Conservation (phyloP, 2,113 vertebrate genomes). For the Hippoglossus stenolepis region DNA sequence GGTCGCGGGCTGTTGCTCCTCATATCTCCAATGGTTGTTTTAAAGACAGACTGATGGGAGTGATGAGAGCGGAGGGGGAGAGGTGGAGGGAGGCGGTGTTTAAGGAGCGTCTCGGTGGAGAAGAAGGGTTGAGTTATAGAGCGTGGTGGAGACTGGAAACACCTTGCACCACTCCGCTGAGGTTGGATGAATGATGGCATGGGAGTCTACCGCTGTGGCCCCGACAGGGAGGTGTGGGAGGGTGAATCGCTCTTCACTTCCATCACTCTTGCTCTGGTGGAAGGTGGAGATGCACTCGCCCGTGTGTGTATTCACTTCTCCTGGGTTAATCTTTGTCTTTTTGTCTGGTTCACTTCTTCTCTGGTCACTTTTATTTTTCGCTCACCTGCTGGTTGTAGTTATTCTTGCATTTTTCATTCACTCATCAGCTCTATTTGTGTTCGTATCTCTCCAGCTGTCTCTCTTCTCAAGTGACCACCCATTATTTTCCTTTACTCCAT, state of each 20-base stretch:
- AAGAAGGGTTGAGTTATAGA: slow-evolving; percentile 69
- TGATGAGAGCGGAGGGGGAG: slow-evolving; percentile 39
- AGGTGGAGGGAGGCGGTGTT: slow-evolving; percentile 45
- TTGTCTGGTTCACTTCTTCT: slow-evolving; percentile 6
- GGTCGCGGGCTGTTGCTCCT: slow-evolving; percentile 48
- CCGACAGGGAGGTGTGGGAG: slow-evolving; percentile 35
- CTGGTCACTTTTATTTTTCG: not conserved
- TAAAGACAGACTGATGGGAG: slow-evolving; percentile 68
- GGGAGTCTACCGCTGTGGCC: slow-evolving; percentile 49
- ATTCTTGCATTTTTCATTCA: no score
- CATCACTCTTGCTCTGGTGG: slow-evolving; percentile 36
- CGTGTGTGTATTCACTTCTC: slow-evolving; percentile 3
- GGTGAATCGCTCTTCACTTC: slow-evolving; percentile 19
- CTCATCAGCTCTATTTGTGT: no score
- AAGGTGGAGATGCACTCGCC: slow-evolving; percentile 20
- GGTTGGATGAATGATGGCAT: slow-evolving; percentile 63
- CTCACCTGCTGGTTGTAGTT: slow-evolving; percentile 20
- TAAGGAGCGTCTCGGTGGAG: slow-evolving; percentile 62
- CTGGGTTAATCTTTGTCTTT: slow-evolving; percentile 20
- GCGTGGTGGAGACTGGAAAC: slow-evolving; percentile 62
- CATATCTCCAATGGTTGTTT: slow-evolving; percentile 62
- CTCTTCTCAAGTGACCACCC: not conserved
- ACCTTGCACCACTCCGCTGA: slow-evolving; percentile 34
- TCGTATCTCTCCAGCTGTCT: no score
- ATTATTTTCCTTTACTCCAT: not conserved